phyloP scores from a whole-genome alignment of 2,888 invertebrate species.

The Microplitis manilae region DNA sequence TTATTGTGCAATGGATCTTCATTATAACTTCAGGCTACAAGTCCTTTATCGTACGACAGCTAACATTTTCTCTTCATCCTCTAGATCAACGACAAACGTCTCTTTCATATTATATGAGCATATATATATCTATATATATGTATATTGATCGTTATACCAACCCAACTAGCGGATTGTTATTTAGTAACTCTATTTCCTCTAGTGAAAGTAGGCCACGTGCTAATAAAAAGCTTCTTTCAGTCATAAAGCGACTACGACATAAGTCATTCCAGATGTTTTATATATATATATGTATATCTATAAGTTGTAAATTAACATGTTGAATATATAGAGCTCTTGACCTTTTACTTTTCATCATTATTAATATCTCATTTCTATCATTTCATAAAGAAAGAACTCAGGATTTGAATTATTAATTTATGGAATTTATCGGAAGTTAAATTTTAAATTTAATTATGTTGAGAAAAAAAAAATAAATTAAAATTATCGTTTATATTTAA shows the following conservation, averaged over 20 bases:
- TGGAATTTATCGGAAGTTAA: too few species aligned
- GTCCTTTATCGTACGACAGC: conserved; percentile 19
- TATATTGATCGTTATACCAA: conserved; percentile 19
- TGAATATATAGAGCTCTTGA: neutral
- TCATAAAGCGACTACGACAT: conserved; percentile 30
- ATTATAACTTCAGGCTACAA: conserved; percentile 18
- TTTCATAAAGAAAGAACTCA: neutral
- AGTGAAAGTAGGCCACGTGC: conserved; percentile 50
- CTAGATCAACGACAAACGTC: conserved; percentile 3
- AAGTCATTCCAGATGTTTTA: conserved; percentile 36
- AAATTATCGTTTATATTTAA: too few species aligned
- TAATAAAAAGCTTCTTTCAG: conserved; percentile 52
- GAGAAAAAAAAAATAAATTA: too few species aligned
- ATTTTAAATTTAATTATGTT: too few species aligned
- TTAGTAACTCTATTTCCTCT: conserved; percentile 55
- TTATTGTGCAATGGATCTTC: conserved; percentile 22
- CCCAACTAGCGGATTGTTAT: conserved; percentile 45
- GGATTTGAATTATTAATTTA: neutral
- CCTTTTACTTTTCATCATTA: conserved; percentile 4
- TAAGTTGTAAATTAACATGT: conserved; percentile 38
- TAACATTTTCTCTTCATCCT: neutral
- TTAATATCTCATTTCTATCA: neutral
- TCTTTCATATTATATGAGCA: neutral
- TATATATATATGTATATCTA: neutral
- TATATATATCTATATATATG: conserved; percentile 1